phyloP scores from a whole-genome alignment of 37 sponge, comb jelly and placozoan genomes.

The Chondrilla cf. caribensis region DNA sequence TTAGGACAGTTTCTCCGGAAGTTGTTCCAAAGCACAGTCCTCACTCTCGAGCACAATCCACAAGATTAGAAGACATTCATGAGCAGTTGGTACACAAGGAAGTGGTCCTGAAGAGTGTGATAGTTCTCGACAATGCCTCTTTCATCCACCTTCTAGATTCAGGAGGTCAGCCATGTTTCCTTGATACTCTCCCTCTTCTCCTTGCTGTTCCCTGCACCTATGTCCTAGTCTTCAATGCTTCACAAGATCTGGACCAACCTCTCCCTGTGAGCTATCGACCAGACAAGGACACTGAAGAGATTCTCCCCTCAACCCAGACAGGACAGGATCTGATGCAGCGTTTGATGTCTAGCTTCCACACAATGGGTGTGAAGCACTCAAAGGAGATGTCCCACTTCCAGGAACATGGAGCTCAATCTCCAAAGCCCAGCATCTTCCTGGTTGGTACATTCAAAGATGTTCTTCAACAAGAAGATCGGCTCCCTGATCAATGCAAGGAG shows the following conservation, averaged over 20 bases:
- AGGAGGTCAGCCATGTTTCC: conserved; percentile 19
- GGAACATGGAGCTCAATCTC: neutral
- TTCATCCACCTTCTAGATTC: conserved; percentile 19
- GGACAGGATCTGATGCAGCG: neutral
- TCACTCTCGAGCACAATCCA: too few relatives aligned
- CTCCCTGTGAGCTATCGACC: neutral
- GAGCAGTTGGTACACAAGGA: too few relatives aligned
- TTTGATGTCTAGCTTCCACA: neutral
- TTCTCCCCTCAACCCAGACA: conserved; percentile 2
- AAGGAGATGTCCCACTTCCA: conserved; percentile 1
- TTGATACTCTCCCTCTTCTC: conserved; percentile 3
- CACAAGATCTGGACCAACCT: conserved; percentile 6
- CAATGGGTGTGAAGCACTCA: neutral
- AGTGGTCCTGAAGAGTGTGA: too few relatives aligned
- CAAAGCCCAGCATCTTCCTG: neutral
- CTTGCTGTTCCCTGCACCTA: conserved; percentile 8
- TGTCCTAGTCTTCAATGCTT: conserved; percentile 1
- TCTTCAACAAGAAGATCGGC: neutral
- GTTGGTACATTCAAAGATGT: neutral
- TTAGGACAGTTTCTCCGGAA: too few relatives aligned
- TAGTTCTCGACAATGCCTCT: neutral
- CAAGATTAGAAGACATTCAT: too few relatives aligned
- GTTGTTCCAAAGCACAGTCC: too few relatives aligned
- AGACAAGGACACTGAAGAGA: conserved; percentile 1
- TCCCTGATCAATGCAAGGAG: neutral